Evolutionary conservation across 2,113 vertebrate species (phyloP).

Genomic region (Osmerus mordax): DNA sequence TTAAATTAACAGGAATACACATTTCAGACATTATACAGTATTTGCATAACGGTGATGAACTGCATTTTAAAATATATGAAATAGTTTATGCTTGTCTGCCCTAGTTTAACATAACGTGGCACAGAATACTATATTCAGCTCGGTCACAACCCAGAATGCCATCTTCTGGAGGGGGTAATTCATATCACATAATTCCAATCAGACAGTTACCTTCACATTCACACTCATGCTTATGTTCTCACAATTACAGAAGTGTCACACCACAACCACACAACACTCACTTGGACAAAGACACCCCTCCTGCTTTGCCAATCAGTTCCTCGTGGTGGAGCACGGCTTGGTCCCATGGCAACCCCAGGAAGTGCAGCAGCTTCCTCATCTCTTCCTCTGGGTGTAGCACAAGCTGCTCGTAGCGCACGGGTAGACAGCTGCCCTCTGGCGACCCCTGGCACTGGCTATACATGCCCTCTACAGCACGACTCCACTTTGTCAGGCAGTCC

Average conservation of each 20-base stretch:
- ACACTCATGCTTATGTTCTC: neutral
- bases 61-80: too few species aligned
- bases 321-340: slow-evolving; percentile 87
- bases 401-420: slow-evolving; percentile 87
- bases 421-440: slow-evolving; percentile 72
- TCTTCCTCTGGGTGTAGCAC: slow-evolving; percentile 83
- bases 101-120: too few species aligned
- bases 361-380: slow-evolving; percentile 87
- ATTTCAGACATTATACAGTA: neutral
- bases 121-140: too few species aligned
- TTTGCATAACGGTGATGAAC: neutral
- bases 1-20: neutral
- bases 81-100: too few species aligned
- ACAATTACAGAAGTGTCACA: neutral
- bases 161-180: too few species aligned
- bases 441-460: slow-evolving; percentile 85
- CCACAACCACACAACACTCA: slow-evolving; percentile 64
- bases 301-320: slow-evolving; percentile 90
- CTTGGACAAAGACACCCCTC: slow-evolving; percentile 92
- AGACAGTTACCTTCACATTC: neutral
- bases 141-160: too few species aligned
- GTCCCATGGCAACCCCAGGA: slow-evolving; percentile 87
- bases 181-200: too few species aligned
- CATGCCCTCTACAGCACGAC: slow-evolving; percentile 89
- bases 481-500: slow-evolving; percentile 93